Evolutionary conservation across 2,888 invertebrate genomes (phyloP), one percentile per base, ranked within the genome.

Genomic region (Ditylenchus weischeri): DNA sequence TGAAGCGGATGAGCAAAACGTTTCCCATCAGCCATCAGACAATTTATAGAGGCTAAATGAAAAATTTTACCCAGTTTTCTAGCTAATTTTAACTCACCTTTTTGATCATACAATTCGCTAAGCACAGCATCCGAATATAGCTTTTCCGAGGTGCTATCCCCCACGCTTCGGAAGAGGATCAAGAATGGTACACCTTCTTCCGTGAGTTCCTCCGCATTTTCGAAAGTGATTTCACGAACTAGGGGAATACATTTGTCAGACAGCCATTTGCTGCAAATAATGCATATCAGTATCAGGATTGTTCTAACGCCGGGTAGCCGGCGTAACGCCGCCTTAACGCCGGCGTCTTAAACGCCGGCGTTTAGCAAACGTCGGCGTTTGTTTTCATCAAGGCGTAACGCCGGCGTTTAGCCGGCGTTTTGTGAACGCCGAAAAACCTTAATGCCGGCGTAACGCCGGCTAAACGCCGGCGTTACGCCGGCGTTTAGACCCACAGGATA

Each of bases 161-260:
- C 87, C 0, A 92, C 90, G 74, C 89, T 86, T 83, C 98, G 92
- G 86, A 99, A 99, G 54, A 99, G 86, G 76, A 99, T 96, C 49
- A 99, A 87, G 87, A 99, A 98, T 7, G 98, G 98, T 79, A 98
- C 85, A 47, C 96, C 96, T 86, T 98, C 98, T 65, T 81, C 81
- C 19, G 81, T 81, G 61, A 81, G 68, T 62, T 81, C 81, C 84
- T 98, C 98, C 1, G 98, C 98, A 87, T 99, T 99, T 85, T 96
- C 95, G 85, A 99, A 99, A 0, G 96, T 99, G 69, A 99, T 98
- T 85, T 98, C 96, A 65, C 98, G 88, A 0, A 99, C 96, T 18
- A 96, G 86, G n/a, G 98, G 95, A 50, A 96, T 91, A 84, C 98
- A 98, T 83, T 91, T 92, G 75, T 92, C 90, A 70, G 90, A 89